Evolutionary conservation across 2,888 invertebrate genomes (phyloP).

Genomic region (Lymantria monacha): DNA sequence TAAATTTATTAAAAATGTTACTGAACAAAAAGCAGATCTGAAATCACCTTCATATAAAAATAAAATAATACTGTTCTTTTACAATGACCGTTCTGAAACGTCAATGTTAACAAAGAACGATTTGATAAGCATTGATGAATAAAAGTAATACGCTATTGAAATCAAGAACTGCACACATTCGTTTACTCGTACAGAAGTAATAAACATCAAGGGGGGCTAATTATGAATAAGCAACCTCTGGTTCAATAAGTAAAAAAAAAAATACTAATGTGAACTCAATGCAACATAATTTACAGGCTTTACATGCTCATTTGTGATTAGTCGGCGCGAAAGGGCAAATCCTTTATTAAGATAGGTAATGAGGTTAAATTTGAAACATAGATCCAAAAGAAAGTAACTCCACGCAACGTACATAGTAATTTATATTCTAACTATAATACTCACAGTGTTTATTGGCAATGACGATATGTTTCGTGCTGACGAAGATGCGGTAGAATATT

Average conservation of each 20-base stretch:
- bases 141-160: conserved; percentile 48
- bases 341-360: conserved; percentile 83
- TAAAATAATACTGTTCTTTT: too few relatives aligned
- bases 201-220: conserved; percentile 79
- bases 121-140: conserved; percentile 45
- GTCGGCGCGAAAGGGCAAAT: conserved; percentile 82
- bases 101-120: conserved; percentile 36
- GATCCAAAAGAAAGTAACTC: conserved; percentile 51
- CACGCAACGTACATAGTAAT: conserved; percentile 44
- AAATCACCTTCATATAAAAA: too few relatives aligned
- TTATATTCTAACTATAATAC: conserved; percentile 54
- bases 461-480: conserved; percentile 58
- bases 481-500: conserved; percentile 78
- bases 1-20: too few relatives aligned
- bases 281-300: conserved; percentile 80
- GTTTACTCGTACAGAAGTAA: conserved; percentile 76
- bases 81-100: conserved; percentile 31
- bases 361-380: conserved; percentile 72
- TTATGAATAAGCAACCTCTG: conserved; percentile 76
- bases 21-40: too few relatives aligned
- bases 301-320: conserved; percentile 82
- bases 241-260: conserved; percentile 56
- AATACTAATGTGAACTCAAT: conserved; percentile 67
- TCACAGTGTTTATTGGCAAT: conserved; percentile 56
- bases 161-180: conserved; percentile 60